Conservation (phyloP, 1,140 invertebrate genomes). For the Drosophila repletoides region DNA sequence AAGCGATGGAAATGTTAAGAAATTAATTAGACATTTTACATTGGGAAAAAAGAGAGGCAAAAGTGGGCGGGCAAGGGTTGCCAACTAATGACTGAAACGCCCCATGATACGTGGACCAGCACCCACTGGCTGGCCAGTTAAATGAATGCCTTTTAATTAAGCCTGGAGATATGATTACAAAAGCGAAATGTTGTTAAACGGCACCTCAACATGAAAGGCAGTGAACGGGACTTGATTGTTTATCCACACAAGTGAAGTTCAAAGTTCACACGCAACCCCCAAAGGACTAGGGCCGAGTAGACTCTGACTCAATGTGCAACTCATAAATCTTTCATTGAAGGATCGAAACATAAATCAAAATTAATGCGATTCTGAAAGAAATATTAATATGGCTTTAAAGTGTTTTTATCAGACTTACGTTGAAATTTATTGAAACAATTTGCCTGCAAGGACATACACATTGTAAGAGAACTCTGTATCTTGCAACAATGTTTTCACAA, state of each 20-base stretch:
- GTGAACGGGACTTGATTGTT: constrained; percentile 23
- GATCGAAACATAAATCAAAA: constrained; percentile 24
- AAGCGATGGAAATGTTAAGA: constrained; percentile 51
- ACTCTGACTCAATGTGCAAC: background rate
- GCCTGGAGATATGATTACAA: constrained; percentile 38
- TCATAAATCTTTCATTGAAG: constrained; percentile 11
- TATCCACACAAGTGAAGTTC: constrained; percentile 13
- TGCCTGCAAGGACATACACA: constrained; percentile 16
- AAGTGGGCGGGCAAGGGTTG: constrained; percentile 12
- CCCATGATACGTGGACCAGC: background rate
- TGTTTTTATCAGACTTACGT: background rate
- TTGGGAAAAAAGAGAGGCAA: background rate
- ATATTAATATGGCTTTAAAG: constrained; percentile 2
- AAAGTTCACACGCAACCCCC: constrained; percentile 30
- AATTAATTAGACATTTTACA: constrained; percentile 64
- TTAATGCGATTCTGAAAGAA: background rate
- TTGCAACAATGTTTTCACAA: constrained; percentile 15
- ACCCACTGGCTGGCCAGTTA: background rate
- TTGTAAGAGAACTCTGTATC: constrained; percentile 6
- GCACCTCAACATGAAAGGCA: constrained; percentile 26
- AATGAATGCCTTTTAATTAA: constrained; percentile 41
- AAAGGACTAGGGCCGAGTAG: background rate
- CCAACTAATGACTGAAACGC: constrained; percentile 31
- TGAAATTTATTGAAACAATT: constrained; percentile 22
- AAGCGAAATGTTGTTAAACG: constrained; percentile 26